Percentiles rank a stretch among this genome's conserved stretches.
Conservation (phyloP, 2,113 vertebrate species). For the Loxodonta africana region DNA sequence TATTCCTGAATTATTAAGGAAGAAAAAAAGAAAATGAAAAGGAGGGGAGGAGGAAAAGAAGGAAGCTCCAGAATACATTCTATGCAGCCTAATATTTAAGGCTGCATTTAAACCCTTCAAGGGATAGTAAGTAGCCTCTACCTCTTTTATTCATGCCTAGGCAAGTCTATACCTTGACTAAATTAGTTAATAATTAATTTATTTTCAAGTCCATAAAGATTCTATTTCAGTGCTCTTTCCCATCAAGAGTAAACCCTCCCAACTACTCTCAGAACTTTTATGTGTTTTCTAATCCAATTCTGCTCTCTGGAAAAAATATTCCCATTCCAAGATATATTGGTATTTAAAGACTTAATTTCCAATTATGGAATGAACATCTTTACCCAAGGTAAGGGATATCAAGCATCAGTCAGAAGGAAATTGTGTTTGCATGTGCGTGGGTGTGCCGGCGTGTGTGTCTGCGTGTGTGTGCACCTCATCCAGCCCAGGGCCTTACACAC, state of each 20-base stretch:
- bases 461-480: no score
- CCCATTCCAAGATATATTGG: neutral
- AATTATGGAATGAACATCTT: neutral
- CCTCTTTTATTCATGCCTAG: neutral
- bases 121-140: neutral
- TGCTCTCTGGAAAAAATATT: neutral
- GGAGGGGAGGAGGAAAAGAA: neutral
- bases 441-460: no score
- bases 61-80: neutral
- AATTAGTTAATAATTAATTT: neutral
- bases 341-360: neutral
- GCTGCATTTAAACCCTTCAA: neutral
- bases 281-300: neutral
- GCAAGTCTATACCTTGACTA: neutral
- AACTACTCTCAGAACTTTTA: neutral
- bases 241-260: neutral
- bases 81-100: neutral
- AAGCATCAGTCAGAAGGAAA: neutral
- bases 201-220: neutral
- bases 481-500: neutral
- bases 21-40: no score
- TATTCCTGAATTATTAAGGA: neutral
- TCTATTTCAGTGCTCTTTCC: neutral
- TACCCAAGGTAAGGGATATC: neutral
- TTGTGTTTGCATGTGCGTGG: neutral